phyloP scores from a whole-genome alignment of 2,888 invertebrate species.

The Pammene fasciana region DNA sequence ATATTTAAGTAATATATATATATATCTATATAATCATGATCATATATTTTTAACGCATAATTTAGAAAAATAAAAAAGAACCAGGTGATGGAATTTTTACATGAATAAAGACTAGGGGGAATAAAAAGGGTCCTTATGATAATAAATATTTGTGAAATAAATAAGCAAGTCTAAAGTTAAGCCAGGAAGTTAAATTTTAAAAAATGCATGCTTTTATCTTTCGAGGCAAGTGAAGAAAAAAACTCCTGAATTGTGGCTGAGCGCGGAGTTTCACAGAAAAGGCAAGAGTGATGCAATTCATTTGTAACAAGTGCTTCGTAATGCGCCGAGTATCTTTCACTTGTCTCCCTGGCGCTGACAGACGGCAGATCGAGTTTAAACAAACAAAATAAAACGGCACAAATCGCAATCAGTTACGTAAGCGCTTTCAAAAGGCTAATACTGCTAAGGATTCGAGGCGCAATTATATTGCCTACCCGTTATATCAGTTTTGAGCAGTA shows the following conservation, averaged over 20 bases:
- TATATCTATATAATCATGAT: no score
- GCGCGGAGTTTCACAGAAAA: conserved; percentile 30
- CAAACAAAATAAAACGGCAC: conserved; percentile 64
- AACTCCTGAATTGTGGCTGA: conserved; percentile 25
- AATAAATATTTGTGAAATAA: neutral
- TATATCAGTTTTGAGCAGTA: no score
- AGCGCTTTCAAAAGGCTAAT: conserved; percentile 6
- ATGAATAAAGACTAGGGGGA: no score
- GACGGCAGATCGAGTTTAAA: conserved; percentile 67
- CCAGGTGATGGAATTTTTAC: no score
- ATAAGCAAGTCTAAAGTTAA: neutral
- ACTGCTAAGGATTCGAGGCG: neutral
- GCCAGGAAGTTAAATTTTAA: neutral
- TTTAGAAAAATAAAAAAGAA: no score
- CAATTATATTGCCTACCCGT: neutral
- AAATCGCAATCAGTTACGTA: conserved; percentile 67
- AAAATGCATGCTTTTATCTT: conserved; percentile 43
- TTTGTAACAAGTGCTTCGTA: conserved; percentile 70
- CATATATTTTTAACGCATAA: no score
- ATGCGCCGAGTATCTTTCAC: conserved; percentile 70
- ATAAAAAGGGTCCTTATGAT: no score
- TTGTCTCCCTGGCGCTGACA: conserved; percentile 61
- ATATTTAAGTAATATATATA: no score
- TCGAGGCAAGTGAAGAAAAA: conserved; percentile 44
- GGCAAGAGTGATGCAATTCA: conserved; percentile 67